Evolutionary conservation across 2,888 invertebrate species (phyloP).

Genomic region (Diarsia mendica): DNA sequence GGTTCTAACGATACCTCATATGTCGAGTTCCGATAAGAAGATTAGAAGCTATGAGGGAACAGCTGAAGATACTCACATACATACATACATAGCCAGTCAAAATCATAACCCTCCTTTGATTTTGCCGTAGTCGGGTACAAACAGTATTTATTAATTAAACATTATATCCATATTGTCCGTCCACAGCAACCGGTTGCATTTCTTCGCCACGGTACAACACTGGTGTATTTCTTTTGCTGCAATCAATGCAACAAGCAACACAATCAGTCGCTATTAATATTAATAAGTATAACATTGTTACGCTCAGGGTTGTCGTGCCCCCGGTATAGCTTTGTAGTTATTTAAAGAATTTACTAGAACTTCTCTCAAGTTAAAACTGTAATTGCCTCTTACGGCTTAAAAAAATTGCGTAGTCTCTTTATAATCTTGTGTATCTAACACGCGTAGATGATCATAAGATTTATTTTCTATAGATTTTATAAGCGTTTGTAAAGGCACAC

Average conservation of each 20-base stretch:
- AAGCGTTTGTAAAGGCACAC: not conserved
- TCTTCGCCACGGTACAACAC: not conserved
- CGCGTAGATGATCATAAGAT: not conserved
- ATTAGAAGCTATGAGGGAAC: too few species aligned
- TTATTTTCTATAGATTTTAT: not conserved
- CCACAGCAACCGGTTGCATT: not conserved
- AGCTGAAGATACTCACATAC: too few species aligned
- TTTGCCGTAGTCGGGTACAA: too few species aligned
- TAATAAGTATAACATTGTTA: slow-evolving; percentile 32
- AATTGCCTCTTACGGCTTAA: not conserved
- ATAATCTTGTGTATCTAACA: not conserved
- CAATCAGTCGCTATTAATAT: slow-evolving; percentile 48
- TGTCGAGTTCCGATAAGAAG: too few species aligned
- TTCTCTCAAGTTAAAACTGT: not conserved
- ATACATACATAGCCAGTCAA: too few species aligned
- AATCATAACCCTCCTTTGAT: too few species aligned
- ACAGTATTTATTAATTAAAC: not conserved
- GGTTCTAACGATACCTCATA: too few species aligned
- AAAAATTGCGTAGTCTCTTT: not conserved
- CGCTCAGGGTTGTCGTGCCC: slow-evolving; percentile 23
- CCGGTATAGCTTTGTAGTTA: not conserved
- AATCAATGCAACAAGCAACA: slow-evolving; percentile 19
- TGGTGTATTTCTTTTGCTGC: slow-evolving; percentile 27
- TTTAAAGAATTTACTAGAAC: not conserved
- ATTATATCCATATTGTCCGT: not conserved